Conservation (phyloP, 1,140 invertebrate species). For the Ganaspis sp. region DNA sequence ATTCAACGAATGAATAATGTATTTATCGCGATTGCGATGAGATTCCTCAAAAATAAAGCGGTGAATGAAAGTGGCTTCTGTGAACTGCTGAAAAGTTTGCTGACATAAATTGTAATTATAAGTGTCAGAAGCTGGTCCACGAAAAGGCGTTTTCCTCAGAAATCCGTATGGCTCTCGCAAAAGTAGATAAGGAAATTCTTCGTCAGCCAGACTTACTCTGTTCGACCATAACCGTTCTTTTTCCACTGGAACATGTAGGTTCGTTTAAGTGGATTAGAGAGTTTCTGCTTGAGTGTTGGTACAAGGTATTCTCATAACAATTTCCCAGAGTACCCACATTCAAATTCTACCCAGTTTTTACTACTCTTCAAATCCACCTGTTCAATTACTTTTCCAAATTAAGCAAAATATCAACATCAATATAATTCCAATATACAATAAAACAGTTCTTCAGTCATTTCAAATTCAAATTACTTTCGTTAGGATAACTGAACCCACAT, state of each 20-base stretch:
- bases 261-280: slow-evolving; percentile 30
- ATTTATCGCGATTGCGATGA: not conserved
- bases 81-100: not conserved
- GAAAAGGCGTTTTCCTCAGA: slow-evolving; percentile 5
- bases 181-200: slow-evolving; percentile 30
- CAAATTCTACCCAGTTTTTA: not conserved
- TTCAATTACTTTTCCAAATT: not conserved
- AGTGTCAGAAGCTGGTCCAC: not conserved
- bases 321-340: not conserved
- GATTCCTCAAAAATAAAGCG: not conserved
- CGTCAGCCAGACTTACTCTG: slow-evolving; percentile 9
- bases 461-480: no score
- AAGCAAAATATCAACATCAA: not conserved
- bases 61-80: not conserved
- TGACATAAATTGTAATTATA: slow-evolving; percentile 4
- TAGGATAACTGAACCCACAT: no score
- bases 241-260: slow-evolving; percentile 22
- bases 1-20: not conserved
- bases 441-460: no score
- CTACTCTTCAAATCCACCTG: not conserved
- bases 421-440: no score
- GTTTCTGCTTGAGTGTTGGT: not conserved
- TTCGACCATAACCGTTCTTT: slow-evolving; percentile 4
- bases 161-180: slow-evolving; percentile 13
- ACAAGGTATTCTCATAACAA: slow-evolving; percentile 23